Evolutionary conservation across 1,140 invertebrate species (phyloP), one percentile per base, ranked within the genome.

Genomic region (Drosophila quadrilineata): DNA sequence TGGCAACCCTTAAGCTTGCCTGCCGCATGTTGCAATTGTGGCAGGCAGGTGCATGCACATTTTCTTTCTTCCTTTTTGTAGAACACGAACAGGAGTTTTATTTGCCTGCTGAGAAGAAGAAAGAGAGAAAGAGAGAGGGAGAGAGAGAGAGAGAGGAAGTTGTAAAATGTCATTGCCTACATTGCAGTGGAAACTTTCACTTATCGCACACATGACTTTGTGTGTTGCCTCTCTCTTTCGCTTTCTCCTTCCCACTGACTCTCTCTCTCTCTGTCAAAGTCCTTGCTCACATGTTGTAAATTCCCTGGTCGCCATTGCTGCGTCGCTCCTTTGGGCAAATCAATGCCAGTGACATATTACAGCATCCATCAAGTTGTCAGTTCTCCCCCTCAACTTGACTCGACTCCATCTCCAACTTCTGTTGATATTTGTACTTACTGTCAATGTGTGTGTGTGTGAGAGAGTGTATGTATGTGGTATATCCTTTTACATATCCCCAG

Each of bases 261-360:
- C 19, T 22, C 59, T 53, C 19, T 16, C 19, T 14, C 29, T 33
- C 14, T 2, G n/a, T 14, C 14, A 22, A 59, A 71, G 59, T 57
- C 67, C 49, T 48, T 53, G 16, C 40, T 65, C 38, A 40, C 46
- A 59, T 63, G 67, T 57, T 59, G 36, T 63, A 66, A 48, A 54
- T 33, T 63, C 17, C n/a, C 14, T 3, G 14, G 3, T 3, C 9
- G 9, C 29, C 28, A n/a, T 26, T 21, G 19, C 22, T 19, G 5
- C 31, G 10, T 9, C 29, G 31, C 45, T 45, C 10, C 36, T 35
- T 33, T 40, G 26, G 33, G 59, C 66, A 85, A 79, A 84, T 77
- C 79, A 84, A 84, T 85, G 75, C 79, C 56, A 73, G 77, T 84
- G 73, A 84, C 79, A 77, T 72, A 84, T 76, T 84, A 84, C 71